Base-by-base conservation (phyloP, 2,888 invertebrate species). In the Ganaspis brasiliensis region DNA sequence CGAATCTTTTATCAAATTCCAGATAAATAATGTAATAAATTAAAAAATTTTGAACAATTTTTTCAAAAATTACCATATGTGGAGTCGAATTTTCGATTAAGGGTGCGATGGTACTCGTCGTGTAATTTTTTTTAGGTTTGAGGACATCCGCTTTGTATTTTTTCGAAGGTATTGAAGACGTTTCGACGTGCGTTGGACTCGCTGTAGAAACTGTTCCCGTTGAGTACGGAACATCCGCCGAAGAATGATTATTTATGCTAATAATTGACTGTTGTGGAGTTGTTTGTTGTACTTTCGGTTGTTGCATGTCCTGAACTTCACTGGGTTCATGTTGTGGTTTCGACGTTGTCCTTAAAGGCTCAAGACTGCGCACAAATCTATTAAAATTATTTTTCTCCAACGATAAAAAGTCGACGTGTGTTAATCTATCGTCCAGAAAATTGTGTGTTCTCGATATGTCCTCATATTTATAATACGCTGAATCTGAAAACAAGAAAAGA, bases 221-320 rank as follows among this genome's bases (percentile, higher is more conserved):
- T 14, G 85, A 79, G 74, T 89, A 87, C 3, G 87, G 78, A 8
- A 88, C 83, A 70, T 84, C 86, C 5, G 70, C 57, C 6, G 82
- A 73, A 21, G 75, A 4, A 24, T 72, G 81, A 9, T 82, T 70
- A 52, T 74, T 79, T 14, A 77, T 76, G 9, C 80, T 86, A 5
- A 81, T 81, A 8, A 79, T 61, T 16, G 81, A 71, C 26, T 73
- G 73, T 35, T 81, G 79, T 40, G 59, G n/a, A 10, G 45, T 77
- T 45, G 76, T 74, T 4, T 72, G 52, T n/a, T 76, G 77, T n/a
- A 59, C 75, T 35, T 77, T 72, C 9, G 10, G 24, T 4, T 45
- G 45, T 19, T 77, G 81, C 19, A 57, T 67, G 10, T 76, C 76
- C 26, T 77, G 79, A n/a, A 67, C 67, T 67, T 67, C 67, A 24